Base-by-base conservation (phyloP, 2,113 vertebrate genomes). In the Probosciger aterrimus region DNA sequence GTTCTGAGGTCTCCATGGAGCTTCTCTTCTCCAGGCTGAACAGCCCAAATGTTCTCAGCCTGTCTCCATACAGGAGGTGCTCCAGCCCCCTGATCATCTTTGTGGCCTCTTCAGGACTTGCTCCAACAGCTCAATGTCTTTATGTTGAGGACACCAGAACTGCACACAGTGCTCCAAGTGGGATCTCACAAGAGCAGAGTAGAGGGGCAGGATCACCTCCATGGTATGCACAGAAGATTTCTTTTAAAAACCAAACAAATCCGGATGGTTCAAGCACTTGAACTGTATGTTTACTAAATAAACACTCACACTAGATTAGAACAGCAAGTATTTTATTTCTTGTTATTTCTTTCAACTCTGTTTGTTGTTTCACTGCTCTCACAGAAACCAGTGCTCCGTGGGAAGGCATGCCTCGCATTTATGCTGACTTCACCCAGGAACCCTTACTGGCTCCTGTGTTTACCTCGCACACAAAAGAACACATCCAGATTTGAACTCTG, bases 401-500 rank as follows among this genome's bases (percentile, higher is more conserved):
- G 92, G 96, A 96, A 95, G 92, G 86, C 95, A 95, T 96, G 89
- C 92, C 87, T 96, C 82, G 74, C 90, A 83, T 95, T 96, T 78
- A 82, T 94, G 92, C 92, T 88, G 88, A 90, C 88, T 96, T 96
- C 90, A 94, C 88, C 30, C 85, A 86, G 85, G 95, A 96, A 94
- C 94, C 95, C 94, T 97, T 73, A 85, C 93, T 95, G 94, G 55
- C 70, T 92, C 16, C 3, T 83, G 46, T 96, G 94, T 95, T 96
- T 97, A 96, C 87, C 92, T 96, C 78, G 0, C 0, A 1, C 70
- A 67, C 89, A 94, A 94, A 95, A 93, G 95, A 97, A 93, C 86
- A 96, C 57, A 83, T 88, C 55, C 90, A 95, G 94, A 74, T 93
- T 96, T 97, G 95, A 97, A 96, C 95, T 96, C 93, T 94, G 86